Evolutionary conservation across 2,888 invertebrate species (phyloP), one percentile per base, ranked within the genome.

Genomic region (Dinocampus coccinellae): DNA sequence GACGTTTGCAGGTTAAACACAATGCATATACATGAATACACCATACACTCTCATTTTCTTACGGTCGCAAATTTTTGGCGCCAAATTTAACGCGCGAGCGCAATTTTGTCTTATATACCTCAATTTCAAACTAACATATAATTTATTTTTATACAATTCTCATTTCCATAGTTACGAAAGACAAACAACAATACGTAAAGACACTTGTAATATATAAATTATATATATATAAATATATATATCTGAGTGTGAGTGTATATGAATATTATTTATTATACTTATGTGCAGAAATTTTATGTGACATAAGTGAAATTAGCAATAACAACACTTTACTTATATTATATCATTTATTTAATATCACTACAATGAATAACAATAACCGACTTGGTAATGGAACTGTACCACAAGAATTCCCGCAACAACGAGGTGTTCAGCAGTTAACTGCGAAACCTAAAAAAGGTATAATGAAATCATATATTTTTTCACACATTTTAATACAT

Each of bases 351-450:
- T 10, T 29, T n/a, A 13, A 2, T 16, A 11, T 29, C 11, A 24
- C 29, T n/a, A 34, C 7, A 16, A 58, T 58, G 58, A 33, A 58
- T 33, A 58, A 58, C 16, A 83, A 82, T 70, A 83, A 84, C 73
- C 64, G 73, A 20, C 70, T 85, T 29, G 83, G 82, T 72, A 86
- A 86, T 74, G 86, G 86, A 2, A 80, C 81, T 33, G 78, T 85
- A 33, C 83, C 82, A 26, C 84, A 83, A 73, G 72, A 75, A 22
- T 77, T 78, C 9, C 75, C 79, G 6, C 81, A 83, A 73, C 80
- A 78, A 64, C 72, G 79, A 36, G 80, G 80, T 60, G 79, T 64
- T 53, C 82, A 83, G 10, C 80, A 78, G 74, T 55, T 75, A 42
- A 78, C 80, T 22, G 82, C 84, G 16, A 81, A 77, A 74, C 62